Conservation (phyloP, 23 tunicate genomes). For the Ciona savignyi region DNA sequence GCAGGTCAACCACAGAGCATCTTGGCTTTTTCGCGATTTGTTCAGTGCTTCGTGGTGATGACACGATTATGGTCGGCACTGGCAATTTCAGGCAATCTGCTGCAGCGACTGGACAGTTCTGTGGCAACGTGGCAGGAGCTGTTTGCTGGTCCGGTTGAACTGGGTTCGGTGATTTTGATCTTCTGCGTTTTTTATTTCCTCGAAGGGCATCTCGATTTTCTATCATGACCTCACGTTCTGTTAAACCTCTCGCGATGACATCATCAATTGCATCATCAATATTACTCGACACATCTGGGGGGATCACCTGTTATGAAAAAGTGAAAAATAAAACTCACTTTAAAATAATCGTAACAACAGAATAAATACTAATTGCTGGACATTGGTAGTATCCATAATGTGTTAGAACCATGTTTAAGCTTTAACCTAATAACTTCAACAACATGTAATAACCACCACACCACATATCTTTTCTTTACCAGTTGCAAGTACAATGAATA, state of each 20-base stretch:
- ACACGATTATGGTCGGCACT: neutral
- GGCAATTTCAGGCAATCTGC: neutral
- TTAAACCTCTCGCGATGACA: slow-evolving; percentile 25
- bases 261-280: slow-evolving; percentile 45
- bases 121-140: too few species aligned
- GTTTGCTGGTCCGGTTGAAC: neutral
- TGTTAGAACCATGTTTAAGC: too few species aligned
- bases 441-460: too few species aligned
- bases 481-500: too few species aligned
- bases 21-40: slow-evolving; percentile 27
- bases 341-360: too few species aligned
- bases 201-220: slow-evolving; percentile 6
- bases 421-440: too few species aligned
- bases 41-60: neutral
- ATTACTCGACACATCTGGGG: slow-evolving; percentile 13
- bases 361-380: too few species aligned
- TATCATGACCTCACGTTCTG: slow-evolving; percentile 19
- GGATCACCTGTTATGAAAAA: too few species aligned
- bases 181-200: slow-evolving; percentile 12
- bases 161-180: slow-evolving; percentile 23
- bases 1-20: slow-evolving; percentile 39
- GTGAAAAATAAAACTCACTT: too few species aligned
- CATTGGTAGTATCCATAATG: too few species aligned
- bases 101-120: too few species aligned
- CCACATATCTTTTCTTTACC: too few species aligned